Percentiles rank a stretch among this genome's conserved stretches.
These are phyloP conservation scores for Protonemura montana DNA, from an alignment of 2,888 invertebrate genomes.

Conservation along the genomic window DNA sequence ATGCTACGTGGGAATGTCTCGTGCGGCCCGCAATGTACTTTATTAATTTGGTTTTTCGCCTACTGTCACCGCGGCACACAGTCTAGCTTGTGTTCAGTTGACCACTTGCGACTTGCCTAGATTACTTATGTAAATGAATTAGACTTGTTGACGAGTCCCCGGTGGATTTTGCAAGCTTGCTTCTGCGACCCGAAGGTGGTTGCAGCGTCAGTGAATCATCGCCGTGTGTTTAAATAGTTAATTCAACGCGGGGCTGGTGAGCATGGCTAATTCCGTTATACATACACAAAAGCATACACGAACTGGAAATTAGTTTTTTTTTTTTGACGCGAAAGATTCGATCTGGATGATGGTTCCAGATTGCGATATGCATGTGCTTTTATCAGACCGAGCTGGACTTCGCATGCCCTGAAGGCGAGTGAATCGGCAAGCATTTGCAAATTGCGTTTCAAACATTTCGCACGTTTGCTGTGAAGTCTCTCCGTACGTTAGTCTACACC, in stretches of 20 bases:
- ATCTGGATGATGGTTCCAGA: neutral
- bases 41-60: constrained; percentile 30
- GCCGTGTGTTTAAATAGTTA: constrained; percentile 35
- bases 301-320: constrained; percentile 2
- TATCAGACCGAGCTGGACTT: neutral
- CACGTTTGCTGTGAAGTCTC: neutral
- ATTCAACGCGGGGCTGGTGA: neutral
- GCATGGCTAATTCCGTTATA: neutral
- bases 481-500: neutral
- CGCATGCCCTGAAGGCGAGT: neutral
- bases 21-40: neutral
- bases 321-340: neutral
- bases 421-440: neutral
- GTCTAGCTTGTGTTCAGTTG: neutral
- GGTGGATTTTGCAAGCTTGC: constrained; percentile 27
- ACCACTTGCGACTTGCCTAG: neutral
- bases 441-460: neutral
- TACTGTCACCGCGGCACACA: neutral
- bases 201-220: neutral
- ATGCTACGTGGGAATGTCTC: constrained; percentile 5
- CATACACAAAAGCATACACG: neutral
- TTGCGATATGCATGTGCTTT: neutral
- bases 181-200: constrained; percentile 5
- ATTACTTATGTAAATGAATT: constrained; percentile 41
- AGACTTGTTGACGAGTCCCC: constrained; percentile 39